Base-by-base conservation (phyloP, 2,888 invertebrate genomes). In the Diachrysia chrysitis region DNA sequence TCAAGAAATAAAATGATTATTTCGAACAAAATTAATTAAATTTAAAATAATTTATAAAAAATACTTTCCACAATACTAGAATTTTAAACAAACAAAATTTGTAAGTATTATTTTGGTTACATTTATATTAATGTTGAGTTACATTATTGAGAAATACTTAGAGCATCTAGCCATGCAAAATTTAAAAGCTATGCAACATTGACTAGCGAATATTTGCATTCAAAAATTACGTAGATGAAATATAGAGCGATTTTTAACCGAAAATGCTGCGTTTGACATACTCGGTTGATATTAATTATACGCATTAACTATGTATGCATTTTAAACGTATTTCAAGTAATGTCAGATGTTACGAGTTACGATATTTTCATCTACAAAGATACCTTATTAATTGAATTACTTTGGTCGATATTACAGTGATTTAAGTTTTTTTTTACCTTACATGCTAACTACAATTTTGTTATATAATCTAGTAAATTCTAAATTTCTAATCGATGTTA, bases 81-180 rank as follows among this genome's bases (percentile, higher is more conserved):
- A 42, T 6, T n/a, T 25, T 25, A 5, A 25, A 25, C 25, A n/a
- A n/a, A 25, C 25, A n/a, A 42, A 42, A 16, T 42, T 42, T n/a
- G 4, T 6, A 42, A n/a, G 6, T 5, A 42, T 42, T 16, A 37
- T 37, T 42, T n/a, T 42, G n/a, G 6, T 42, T n/a, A 2, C 5
- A 42, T 42, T 42, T 42, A 4, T n/a, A n/a, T 37, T 5, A 25
- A 25, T 5, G 16, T 42, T 42, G 5, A n/a, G n/a, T n/a, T n/a
- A n/a, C n/a, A 42, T 5, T n/a, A 16, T 16, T 42, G 42, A n/a
- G 42, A 42, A 42, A 42, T n/a, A 42, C 32, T 32, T 32, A 9
- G 9, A n/a, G 42, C 42, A 42, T 42, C 42, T 42, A 42, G 42
- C n/a, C n/a, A n/a, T 42, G 42, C 42, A 42, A 42, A n/a, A 42